Conservation (phyloP, 2,888 invertebrate genomes). For the Acholoe squamosa region DNA sequence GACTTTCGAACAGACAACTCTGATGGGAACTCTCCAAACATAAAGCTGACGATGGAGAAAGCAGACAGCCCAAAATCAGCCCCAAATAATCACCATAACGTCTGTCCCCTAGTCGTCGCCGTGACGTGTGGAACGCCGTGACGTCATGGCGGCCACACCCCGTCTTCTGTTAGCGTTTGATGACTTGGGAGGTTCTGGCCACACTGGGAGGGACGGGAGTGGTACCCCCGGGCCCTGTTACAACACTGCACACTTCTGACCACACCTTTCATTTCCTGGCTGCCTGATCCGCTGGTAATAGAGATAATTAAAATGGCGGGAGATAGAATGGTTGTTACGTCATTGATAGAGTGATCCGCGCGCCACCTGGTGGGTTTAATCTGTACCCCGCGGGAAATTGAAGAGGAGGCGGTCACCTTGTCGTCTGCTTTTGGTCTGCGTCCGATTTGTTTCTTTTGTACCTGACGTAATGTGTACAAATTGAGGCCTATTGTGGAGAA, state of each 20-base stretch:
- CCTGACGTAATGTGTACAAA: not conserved
- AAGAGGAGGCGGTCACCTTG: not conserved
- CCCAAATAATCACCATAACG: not conserved
- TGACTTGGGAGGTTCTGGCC: not conserved
- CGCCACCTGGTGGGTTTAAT: conserved; percentile 54
- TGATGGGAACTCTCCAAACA: not conserved
- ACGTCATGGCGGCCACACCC: conserved; percentile 55
- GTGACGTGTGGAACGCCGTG: conserved; percentile 31
- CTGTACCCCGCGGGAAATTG: conserved; percentile 32
- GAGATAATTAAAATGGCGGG: conserved; percentile 48
- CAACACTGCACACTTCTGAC: not conserved
- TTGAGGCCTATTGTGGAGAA: not conserved
- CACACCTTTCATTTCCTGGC: conserved; percentile 57
- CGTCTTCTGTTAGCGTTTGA: conserved; percentile 24
- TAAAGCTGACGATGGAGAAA: not conserved
- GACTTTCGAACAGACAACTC: too few relatives aligned
- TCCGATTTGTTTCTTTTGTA: not conserved
- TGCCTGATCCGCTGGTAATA: conserved; percentile 31
- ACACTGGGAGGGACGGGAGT: not conserved
- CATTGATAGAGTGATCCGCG: not conserved
- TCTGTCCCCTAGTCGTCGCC: not conserved
- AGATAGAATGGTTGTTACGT: conserved; percentile 25
- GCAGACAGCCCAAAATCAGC: not conserved
- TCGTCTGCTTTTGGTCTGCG: not conserved
- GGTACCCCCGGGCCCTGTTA: not conserved